Percentiles rank a stretch among this genome's conserved stretches.
Conservation (phyloP, 2,888 invertebrate species). For the Alviniconcha strummeri region DNA sequence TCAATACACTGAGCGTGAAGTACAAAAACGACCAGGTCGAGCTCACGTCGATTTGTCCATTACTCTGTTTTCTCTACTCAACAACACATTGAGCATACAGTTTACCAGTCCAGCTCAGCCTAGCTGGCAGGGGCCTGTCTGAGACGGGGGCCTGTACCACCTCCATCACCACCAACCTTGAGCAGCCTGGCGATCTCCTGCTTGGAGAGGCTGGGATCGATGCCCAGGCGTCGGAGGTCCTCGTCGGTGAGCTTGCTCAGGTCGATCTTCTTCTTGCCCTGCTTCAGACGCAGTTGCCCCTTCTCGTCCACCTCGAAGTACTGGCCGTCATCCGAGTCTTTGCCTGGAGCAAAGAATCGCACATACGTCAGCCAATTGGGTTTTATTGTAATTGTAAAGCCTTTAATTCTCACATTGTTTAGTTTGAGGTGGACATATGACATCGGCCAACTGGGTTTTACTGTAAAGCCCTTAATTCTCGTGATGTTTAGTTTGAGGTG, state of each 20-base stretch:
- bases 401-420: too few species aligned
- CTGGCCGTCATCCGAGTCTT: constrained; percentile 54
- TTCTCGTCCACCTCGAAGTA: constrained; percentile 63
- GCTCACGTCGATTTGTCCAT: too few species aligned
- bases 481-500: background rate
- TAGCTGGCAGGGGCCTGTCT: too few species aligned
- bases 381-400: background rate
- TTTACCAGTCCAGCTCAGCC: background rate
- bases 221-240: constrained; percentile 68
- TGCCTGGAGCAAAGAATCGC: constrained; percentile 21
- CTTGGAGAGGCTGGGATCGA: constrained; percentile 69
- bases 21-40: too few species aligned
- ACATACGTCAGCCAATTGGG: background rate
- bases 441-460: too few species aligned
- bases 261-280: constrained; percentile 72
- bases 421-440: too few species aligned
- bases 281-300: constrained; percentile 61
- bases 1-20: too few species aligned
- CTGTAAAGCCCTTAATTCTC: too few species aligned
- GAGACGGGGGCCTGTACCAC: too few species aligned
- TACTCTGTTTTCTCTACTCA: too few species aligned
- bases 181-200: constrained; percentile 69
- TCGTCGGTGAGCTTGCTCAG: constrained; percentile 69
- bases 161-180: constrained; percentile 49
- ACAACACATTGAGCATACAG: background rate